Base-by-base conservation (phyloP, 2,797 vertebrate genomes). In the Pangasius larnaudii region DNA sequence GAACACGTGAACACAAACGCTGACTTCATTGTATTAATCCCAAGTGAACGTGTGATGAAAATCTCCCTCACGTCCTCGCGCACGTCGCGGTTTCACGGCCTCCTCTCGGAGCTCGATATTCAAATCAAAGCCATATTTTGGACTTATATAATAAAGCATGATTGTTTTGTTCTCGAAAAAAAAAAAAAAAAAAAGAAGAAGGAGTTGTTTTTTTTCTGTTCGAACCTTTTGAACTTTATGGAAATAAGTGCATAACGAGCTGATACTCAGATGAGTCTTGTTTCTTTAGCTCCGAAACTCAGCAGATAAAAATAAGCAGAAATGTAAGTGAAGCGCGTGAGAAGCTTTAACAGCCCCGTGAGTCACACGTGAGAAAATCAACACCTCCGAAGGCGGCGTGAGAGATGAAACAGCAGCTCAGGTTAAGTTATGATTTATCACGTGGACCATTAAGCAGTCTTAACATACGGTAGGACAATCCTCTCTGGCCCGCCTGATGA, bases 291-390 rank as follows among this genome's bases (percentile, higher is more conserved):
- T 56, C 51, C 33, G 75, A 36, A 80, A 59, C 56, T 39, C 56
- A n/a, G n/a, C n/a, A n/a, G n/a, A n/a, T n/a, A n/a, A n/a, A 30
- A 14, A 59, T 39, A 27, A 80, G 53, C 53, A 58, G 53, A 3
- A 49, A 27, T 39, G 51, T 24, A 24, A 80, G 56, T 24, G 63
- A 65, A 22, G 59, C 39, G 22, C 30, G 19, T 24, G 39, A 39
- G 39, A 39, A 39, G 39, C 39, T 39, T 77, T 18, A n/a, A 30
- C 65, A 27, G 14, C n/a, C 13, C n/a, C 0, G 22, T 69, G 83
- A 85, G 14, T 72, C 84, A 72, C 7, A 36, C 8, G 49, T 71
- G 65, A 69, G 83, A 81, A 61, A 81, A 61, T 42, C 39, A 8
- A 16, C 56, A 63, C 22, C 36, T 81, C 79, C 16, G 75, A 2